Evolutionary conservation across 2,888 invertebrate species (phyloP).

Genomic region (Cryptophagus acutangulus): DNA sequence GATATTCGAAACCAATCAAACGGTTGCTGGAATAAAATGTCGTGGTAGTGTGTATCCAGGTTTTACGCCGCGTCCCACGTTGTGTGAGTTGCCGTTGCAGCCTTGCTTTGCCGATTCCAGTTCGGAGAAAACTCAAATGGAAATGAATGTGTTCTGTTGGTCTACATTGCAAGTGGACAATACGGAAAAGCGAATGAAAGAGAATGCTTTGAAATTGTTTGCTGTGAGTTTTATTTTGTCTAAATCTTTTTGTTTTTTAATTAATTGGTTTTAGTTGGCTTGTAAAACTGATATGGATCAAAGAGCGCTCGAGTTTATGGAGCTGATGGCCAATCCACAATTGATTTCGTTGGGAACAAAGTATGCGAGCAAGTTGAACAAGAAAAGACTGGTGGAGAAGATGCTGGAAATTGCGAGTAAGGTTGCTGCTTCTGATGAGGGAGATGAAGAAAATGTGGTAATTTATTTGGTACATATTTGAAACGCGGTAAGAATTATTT

Average conservation of each 20-base stretch:
- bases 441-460: constrained; percentile 9
- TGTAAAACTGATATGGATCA: constrained; percentile 79
- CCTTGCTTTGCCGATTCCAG: constrained; percentile 49
- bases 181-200: constrained; percentile 64
- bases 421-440: no score
- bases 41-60: constrained; percentile 85
- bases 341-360: constrained; percentile 80
- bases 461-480: constrained; percentile 12
- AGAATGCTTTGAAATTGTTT: constrained; percentile 83
- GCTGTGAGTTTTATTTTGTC: constrained; percentile 57
- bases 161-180: constrained; percentile 59
- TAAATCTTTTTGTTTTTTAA: constrained; percentile 8
- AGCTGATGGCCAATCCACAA: constrained; percentile 71
- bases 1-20: constrained; percentile 71
- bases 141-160: constrained; percentile 67
- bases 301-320: constrained; percentile 81
- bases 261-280: constrained; percentile 59
- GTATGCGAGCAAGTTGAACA: constrained; percentile 76
- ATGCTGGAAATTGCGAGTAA: constrained; percentile 51
- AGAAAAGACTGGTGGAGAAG: constrained; percentile 73
- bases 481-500: background rate
- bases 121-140: constrained; percentile 76
- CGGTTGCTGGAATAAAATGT: constrained; percentile 78
- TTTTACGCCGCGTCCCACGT: constrained; percentile 79
- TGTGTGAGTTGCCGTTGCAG: constrained; percentile 68